Base-by-base conservation (phyloP, 2,888 invertebrate species). In the Keiferia lycopersicella region DNA sequence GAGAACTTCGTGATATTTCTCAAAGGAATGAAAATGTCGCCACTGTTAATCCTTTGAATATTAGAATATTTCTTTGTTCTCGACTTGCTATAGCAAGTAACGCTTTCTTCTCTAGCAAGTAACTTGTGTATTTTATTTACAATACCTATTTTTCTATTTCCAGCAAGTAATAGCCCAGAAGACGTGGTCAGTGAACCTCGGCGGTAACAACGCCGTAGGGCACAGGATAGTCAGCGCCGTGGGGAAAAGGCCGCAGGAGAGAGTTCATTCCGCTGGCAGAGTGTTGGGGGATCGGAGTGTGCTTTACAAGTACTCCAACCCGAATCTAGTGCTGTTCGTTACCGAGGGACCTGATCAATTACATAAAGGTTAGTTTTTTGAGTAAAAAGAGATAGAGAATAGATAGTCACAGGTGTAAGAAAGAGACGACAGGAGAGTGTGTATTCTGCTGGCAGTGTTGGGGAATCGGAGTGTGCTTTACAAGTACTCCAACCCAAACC, bases 401-500 rank as follows among this genome's bases (percentile, higher is more conserved):
- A 39, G 72, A 92, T 97, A 50, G 93, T 94, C 60, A 92, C 93
- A 1, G 86, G 94, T 8, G 94, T 93, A 62, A 91, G 92, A 38
- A 95, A 96, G 77, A 93, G 94, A 74, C 86, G 93, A 10, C 89
- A 92, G 70, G 97, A 97, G 89, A 93, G 94, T 66, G 96, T 98
- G 18, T 98, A 99, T 86, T 98, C 98, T 0, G 98, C 98, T 81
- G 99, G 99, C 26, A 94, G 99, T 99, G 61, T 92, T 99, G 71
- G 96, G 96, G 41, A 99, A 99, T 92, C 94, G 99, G 68, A 97
- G 97, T 73, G 99, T 99, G 63, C 94, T 99, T 45, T 99, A 99
- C 92, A 99, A 99, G 88, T 99, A 99, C 86, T 94, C 97, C 72
- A 99, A 99, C 93, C 99, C 99, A 34, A 99, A 99, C 91, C 92